Base-by-base conservation (phyloP, 2,888 invertebrate genomes). In the Lysandra coridon region DNA sequence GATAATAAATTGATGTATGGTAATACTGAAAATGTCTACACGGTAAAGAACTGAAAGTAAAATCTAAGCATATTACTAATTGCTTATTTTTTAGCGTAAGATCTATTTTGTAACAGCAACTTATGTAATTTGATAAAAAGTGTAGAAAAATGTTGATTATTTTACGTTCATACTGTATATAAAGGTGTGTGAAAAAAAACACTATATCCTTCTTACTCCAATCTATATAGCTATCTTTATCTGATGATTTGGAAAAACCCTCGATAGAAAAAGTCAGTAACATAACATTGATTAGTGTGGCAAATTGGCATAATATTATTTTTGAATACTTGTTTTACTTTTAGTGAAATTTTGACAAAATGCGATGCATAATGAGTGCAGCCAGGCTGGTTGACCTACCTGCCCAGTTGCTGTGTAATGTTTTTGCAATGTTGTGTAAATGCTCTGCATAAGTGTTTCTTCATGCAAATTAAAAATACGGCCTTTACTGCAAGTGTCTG, bases 371-470 rank as follows among this genome's bases (percentile, higher is more conserved):
- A 69, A 33, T 69, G 14, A 69, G 12, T 33, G 30, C 12, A 69
- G 17, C 33, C 69, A 33, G 33, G 33, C 14, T 69, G 33, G 33
- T 2, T 69, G 69, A 69, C 69, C 69, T 17, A 69, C 5, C 69
- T 69, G 69, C 33, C 69, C 69, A 69, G 69, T 37, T 37, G 14
- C 33, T 37, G 17, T 37, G 69, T 37, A 69, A 69, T 69, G 17
- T 69, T 37, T 69, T 69, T 69, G 69, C 69, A 69, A 69, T 33
- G 12, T 69, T 37, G 69, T 69, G 69, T 69, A 69, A 14, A 17
- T 64, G 64, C 30, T 69, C 33, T 69, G 69, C 14, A 69, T 69
- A 69, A 69, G 33, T 69, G 33, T 69, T 69, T 69, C 69, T 69
- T 14, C 69, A 69, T 69, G 69, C 33, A 17, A 69, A 69, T 69